Evolutionary conservation across 2,888 invertebrate genomes (phyloP), one percentile per base, ranked within the genome.

Genomic region (Ametastegia equiseti): DNA sequence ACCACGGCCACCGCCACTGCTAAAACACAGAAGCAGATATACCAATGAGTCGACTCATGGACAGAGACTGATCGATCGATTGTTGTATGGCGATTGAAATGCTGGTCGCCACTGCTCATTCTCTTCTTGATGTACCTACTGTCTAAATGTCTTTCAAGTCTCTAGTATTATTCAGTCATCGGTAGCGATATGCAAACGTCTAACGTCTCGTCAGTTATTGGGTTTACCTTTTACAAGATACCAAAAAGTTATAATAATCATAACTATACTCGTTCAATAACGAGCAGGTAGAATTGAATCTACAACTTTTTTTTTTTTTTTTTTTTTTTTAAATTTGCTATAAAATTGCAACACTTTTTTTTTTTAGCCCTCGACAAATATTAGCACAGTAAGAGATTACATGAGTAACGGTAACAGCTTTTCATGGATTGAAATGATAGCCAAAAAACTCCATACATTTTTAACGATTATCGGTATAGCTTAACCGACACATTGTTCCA

Each of bases 1-100:
- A 96, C 97, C 97, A 96, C 95, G 96, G 95, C 96, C 95, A 96
- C 97, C 96, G 96, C 97, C 97, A 95, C 95, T 95, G 96, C 97
- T 96, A 96, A 95, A 96, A 96, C 96, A 96, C 94, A 96, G 95
- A 95, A 94, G 94, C 95, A 94, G 93, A 94, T 94, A 94, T 94
- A 95, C 95, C 95, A 95, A 95, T 95, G 95, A 94, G 92, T 93
- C 91, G 92, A 91, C 93, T 94, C 93, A 94, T 94, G 93, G 92
- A 93, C 93, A 91, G 93, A 92, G 87, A 85, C 82, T 87, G 89
- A 91, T 89, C 89, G 89, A 90, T 91, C 90, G 90, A 90, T 90
- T 88, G 92, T 89, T 89, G 91, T 92, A 92, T 92, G 93, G 94
- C 92, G 93, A 93, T 88, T 92, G 93, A 93, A 92, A 91, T 91